Evolutionary conservation across 2,797 vertebrate genomes (phyloP).

Genomic region (Tadarida brasiliensis): DNA sequence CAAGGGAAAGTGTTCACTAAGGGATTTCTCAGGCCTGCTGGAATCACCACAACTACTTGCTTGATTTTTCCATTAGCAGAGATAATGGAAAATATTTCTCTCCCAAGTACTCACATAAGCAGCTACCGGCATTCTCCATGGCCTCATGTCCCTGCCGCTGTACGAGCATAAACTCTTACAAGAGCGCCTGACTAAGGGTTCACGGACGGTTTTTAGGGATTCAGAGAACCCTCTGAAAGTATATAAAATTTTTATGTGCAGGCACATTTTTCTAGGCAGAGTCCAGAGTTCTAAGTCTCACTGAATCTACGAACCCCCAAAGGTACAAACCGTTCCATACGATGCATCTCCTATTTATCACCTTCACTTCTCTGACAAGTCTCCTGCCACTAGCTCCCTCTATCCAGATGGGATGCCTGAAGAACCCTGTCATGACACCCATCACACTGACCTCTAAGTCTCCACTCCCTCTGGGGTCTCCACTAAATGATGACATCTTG

Average conservation of each 20-base stretch:
- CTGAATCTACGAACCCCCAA: neutral
- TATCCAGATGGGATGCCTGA: neutral
- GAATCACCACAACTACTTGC: neutral
- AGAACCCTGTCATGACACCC: neutral
- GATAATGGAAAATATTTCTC: neutral
- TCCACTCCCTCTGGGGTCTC: neutral
- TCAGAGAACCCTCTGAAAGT: neutral
- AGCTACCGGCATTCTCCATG: neutral
- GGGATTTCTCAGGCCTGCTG: neutral
- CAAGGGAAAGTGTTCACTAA: neutral
- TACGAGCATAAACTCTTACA: neutral
- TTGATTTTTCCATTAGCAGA: conserved; percentile 6
- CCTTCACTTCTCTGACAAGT: neutral
- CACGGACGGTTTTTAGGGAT: neutral
- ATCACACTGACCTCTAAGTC: neutral
- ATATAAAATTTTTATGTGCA: neutral
- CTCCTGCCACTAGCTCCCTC: neutral
- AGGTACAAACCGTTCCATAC: neutral
- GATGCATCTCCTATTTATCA: neutral
- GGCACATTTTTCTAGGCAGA: neutral
- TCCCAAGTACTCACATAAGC: neutral
- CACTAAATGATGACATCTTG: neutral
- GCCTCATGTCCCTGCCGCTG: neutral
- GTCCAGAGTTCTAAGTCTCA: neutral
- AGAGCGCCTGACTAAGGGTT: neutral